phyloP scores from a whole-genome alignment of 2,797 vertebrate species.

The Aphelocoma californica region DNA sequence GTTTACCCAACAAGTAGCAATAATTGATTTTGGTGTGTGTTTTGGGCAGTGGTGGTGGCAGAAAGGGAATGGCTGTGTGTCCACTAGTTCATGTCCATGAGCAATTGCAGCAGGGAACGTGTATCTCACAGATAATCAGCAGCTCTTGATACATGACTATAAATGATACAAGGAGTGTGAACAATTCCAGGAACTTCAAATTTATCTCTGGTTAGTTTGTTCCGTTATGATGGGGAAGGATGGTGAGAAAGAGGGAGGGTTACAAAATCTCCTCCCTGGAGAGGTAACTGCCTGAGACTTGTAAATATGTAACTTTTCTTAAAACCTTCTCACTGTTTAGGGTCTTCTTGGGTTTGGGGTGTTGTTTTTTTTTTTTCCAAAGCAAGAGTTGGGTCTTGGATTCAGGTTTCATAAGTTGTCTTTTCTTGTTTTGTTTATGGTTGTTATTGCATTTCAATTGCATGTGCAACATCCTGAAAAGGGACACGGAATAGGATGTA shows the following conservation, averaged over 20 bases:
- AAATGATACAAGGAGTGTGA: conserved; percentile 8
- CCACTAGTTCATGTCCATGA: background rate
- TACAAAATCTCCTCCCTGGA: conserved; percentile 51
- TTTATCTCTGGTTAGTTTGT: conserved; percentile 15
- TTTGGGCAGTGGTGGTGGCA: background rate
- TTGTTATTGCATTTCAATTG: conserved; percentile 20
- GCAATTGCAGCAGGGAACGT: background rate
- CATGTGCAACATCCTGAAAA: conserved; percentile 25
- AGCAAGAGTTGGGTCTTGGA: background rate
- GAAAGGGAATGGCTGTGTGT: background rate
- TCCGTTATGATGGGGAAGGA: background rate
- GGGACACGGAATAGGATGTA: background rate
- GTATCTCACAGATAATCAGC: background rate
- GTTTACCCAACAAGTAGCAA: conserved; percentile 72
- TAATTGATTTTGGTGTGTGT: conserved; percentile 9
- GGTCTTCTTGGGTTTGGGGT: background rate
- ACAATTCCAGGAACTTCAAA: conserved; percentile 35
- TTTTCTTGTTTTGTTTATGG: conserved; percentile 3
- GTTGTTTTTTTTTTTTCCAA: background rate
- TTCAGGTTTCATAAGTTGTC: background rate
- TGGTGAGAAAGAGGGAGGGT: conserved; percentile 25
- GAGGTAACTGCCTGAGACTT: conserved; percentile 45
- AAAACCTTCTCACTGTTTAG: background rate
- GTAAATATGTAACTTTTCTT: conserved; percentile 58
- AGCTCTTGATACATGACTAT: background rate